Conservation (phyloP, 2,797 vertebrate genomes). For the Atherinosoma microstoma region DNA sequence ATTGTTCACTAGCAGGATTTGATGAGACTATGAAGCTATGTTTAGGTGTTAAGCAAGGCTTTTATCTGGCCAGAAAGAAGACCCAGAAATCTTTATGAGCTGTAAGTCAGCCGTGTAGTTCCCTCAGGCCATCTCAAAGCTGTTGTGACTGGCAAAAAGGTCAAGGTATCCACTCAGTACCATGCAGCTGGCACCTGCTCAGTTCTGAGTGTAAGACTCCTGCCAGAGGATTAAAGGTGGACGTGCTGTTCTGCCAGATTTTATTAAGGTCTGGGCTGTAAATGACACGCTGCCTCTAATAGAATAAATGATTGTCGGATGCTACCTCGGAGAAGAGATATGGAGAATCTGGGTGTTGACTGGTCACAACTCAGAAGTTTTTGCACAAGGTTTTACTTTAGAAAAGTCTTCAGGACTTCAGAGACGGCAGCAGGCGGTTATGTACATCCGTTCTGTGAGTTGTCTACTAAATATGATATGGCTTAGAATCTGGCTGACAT, state of each 20-base stretch:
- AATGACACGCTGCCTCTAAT: conserved; percentile 5
- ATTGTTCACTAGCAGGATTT: conserved; percentile 2
- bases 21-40: conserved; percentile 11
- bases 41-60: conserved; percentile 2
- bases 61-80: conserved; percentile 16
- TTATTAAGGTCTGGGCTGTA: conserved; percentile 33
- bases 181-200: conserved; percentile 30
- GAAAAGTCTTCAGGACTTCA: not conserved
- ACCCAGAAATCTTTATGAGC: conserved; percentile 23
- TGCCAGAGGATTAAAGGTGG: conserved; percentile 43
- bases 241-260: conserved; percentile 35
- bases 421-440: not conserved
- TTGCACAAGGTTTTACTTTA: not conserved
- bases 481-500: not conserved
- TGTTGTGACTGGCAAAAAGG: conserved; percentile 26
- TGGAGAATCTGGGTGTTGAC: not conserved
- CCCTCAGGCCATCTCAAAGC: conserved; percentile 30
- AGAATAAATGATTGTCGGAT: not conserved
- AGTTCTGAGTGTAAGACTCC: conserved; percentile 25
- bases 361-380: not conserved
- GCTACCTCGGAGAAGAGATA: not conserved
- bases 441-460: not conserved
- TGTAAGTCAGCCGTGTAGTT: conserved; percentile 34
- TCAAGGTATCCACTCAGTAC: conserved; percentile 28
- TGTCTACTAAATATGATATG: not conserved